A percentile compares a stretch with the other conserved stretches of the same genome.
phyloP scores from a whole-genome alignment of 2,797 vertebrate species.

The Petrocephalus schoutedeni region DNA sequence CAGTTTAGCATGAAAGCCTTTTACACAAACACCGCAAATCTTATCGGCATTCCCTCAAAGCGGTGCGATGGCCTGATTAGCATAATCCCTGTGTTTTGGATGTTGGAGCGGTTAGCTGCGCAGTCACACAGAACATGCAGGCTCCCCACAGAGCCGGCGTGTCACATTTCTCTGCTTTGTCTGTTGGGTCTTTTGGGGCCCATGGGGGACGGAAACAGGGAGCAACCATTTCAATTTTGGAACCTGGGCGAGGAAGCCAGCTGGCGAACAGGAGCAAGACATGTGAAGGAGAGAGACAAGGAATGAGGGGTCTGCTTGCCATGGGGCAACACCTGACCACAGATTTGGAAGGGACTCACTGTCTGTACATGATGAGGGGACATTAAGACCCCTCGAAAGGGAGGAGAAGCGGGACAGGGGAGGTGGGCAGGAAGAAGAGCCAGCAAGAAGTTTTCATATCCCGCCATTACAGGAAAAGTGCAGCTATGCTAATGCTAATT shows the following conservation, averaged over 20 bases:
- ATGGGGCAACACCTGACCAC: background rate
- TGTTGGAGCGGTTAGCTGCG: background rate
- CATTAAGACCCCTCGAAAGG: background rate
- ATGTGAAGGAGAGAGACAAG: background rate
- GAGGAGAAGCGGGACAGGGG: background rate
- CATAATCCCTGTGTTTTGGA: conserved; percentile 15
- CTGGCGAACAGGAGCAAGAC: background rate
- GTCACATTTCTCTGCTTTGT: background rate
- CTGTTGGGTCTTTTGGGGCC: background rate
- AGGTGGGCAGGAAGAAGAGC: background rate
- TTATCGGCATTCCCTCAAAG: conserved; percentile 2
- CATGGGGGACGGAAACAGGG: background rate
- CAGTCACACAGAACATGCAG: background rate
- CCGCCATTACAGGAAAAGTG: background rate
- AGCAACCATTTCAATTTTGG: background rate
- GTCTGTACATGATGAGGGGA: background rate
- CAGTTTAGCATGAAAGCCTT: conserved; percentile 13
- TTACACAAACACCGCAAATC: background rate
- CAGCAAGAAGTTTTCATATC: background rate
- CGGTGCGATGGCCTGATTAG: background rate
- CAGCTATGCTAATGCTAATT: background rate
- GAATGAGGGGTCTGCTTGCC: background rate
- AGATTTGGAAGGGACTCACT: background rate
- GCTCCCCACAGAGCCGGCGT: background rate
- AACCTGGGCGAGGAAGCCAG: background rate